A percentile compares a stretch with the other conserved stretches of the same genome.
These are phyloP conservation scores for Macroglossus sobrinus DNA, from an alignment of 2,113 vertebrate genomes.

Conservation along the genomic window DNA sequence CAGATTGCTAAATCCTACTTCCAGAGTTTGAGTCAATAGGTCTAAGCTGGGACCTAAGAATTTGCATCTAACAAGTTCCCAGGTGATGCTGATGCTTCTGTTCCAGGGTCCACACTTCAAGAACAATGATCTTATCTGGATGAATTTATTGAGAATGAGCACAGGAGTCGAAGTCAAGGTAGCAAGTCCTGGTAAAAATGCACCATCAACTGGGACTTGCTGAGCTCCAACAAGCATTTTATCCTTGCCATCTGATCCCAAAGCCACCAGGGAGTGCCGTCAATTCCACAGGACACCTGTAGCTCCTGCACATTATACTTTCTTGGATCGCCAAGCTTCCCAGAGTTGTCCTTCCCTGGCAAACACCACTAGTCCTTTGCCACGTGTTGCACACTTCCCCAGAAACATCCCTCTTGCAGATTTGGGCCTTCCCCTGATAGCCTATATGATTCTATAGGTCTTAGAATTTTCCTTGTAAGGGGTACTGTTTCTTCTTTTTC, in stretches of 20 bases:
- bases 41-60: background rate
- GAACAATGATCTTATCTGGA: background rate
- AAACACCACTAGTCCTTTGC: background rate
- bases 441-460: background rate
- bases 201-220: background rate
- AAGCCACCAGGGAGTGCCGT: background rate
- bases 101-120: background rate
- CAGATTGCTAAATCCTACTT: background rate
- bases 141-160: background rate
- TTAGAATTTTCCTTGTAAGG: background rate
- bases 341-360: background rate
- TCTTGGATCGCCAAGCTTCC: background rate
- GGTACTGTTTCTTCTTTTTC: background rate
- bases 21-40: background rate
- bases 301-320: background rate
- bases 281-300: background rate
- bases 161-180: background rate
- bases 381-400: background rate
- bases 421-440: background rate
- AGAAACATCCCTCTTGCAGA: background rate
- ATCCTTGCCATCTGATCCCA: background rate
- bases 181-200: background rate
- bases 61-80: background rate
- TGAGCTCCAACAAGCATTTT: background rate
- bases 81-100: background rate